These are phyloP conservation scores for Perca schrenkii DNA, from an alignment of 2,113 vertebrate genomes.

Conservation along the genomic window DNA sequence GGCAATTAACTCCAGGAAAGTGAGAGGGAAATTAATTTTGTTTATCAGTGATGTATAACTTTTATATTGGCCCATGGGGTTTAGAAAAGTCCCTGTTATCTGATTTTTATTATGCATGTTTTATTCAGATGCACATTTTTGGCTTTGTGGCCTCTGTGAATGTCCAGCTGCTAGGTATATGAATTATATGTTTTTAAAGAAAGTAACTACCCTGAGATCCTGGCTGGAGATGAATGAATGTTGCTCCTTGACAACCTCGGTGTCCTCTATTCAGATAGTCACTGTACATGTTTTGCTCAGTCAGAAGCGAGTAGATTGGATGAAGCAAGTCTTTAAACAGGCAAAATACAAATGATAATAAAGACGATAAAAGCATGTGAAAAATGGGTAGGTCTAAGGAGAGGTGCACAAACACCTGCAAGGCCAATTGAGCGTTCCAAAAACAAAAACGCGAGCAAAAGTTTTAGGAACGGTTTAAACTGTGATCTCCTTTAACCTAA, in stretches of 20 bases:
- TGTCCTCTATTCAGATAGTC: background rate
- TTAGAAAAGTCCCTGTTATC: constrained; percentile 37
- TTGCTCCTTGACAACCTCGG: background rate
- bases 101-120: constrained; percentile 55
- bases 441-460: background rate
- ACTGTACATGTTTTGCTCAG: background rate
- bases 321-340: background rate
- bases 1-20: constrained; percentile 67
- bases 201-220: background rate
- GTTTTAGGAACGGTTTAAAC: background rate
- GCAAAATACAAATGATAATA: background rate
- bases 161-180: constrained; percentile 38
- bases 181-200: constrained; percentile 22
- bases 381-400: background rate
- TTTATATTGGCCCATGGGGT: constrained; percentile 40
- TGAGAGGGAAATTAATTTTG: constrained; percentile 71
- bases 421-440: too few relatives aligned
- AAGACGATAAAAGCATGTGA: background rate
- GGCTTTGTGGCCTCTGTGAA: constrained; percentile 35
- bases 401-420: too few relatives aligned
- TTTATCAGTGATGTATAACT: constrained; percentile 67
- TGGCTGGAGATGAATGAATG: background rate
- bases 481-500: too few relatives aligned
- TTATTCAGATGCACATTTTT: constrained; percentile 50
- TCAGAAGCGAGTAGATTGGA: background rate